A percentile compares a stretch with the other conserved stretches of the same genome.
phyloP scores from a whole-genome alignment of 2,797 vertebrate genomes.

The Dromococcyx pavoninus region DNA sequence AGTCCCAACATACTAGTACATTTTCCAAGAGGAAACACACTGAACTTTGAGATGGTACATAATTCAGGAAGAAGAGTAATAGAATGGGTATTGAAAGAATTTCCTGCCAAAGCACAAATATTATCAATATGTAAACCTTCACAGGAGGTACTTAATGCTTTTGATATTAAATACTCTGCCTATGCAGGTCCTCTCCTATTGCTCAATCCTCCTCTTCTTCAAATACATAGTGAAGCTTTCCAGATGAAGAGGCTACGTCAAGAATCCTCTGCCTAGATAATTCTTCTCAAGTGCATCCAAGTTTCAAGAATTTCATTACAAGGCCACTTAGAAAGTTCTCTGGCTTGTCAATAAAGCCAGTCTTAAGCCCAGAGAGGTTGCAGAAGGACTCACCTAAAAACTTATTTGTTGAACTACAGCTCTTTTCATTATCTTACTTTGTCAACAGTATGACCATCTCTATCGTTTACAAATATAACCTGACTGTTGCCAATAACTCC shows the following conservation, averaged over 20 bases:
- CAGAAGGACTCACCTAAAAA: background rate
- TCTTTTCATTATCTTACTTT: background rate
- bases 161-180: conserved; percentile 53
- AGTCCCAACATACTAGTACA: background rate
- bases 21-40: background rate
- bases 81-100: conserved; percentile 64
- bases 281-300: background rate
- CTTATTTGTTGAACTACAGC: background rate
- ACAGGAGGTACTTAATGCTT: conserved; percentile 54
- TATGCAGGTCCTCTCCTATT: conserved; percentile 36
- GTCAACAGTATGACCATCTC: background rate
- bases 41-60: conserved; percentile 23
- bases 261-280: conserved; percentile 14
- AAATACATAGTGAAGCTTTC: background rate
- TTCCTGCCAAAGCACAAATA: conserved; percentile 64
- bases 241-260: conserved; percentile 11
- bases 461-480: background rate
- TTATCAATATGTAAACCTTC: conserved; percentile 67
- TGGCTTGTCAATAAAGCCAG: background rate
- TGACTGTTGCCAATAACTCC: background rate
- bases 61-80: conserved; percentile 65
- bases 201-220: conserved; percentile 14
- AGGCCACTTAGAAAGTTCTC: background rate
- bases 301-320: background rate
- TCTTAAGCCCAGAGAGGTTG: background rate